A percentile compares a stretch with the other conserved stretches of the same genome.
These are phyloP conservation scores for Dunckerocampus dactyliophorus DNA, from an alignment of 2,113 vertebrate species.

Conservation along the genomic window DNA sequence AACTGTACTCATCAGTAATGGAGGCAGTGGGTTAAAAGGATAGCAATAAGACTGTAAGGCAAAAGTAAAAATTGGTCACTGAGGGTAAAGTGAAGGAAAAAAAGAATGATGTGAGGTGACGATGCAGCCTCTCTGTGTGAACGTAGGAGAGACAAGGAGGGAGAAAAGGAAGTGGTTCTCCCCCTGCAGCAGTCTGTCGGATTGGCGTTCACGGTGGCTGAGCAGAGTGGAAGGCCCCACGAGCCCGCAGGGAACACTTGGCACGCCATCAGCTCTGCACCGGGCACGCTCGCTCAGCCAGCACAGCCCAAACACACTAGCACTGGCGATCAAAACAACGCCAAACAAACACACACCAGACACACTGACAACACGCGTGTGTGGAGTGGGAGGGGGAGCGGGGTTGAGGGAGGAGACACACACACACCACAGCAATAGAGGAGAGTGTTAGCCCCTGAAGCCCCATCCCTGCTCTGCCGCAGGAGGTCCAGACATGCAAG, in stretches of 20 bases:
- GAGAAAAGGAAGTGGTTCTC: conserved; percentile 45
- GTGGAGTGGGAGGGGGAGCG: not conserved
- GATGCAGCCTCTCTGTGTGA: conserved; percentile 26
- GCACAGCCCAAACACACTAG: conserved; percentile 70
- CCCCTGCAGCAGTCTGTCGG: conserved; percentile 69
- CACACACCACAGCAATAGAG: conserved; percentile 20
- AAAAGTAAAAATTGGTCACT: conserved; percentile 6
- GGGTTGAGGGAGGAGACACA: not conserved
- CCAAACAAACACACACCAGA: conserved; percentile 69
- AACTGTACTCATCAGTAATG: not conserved
- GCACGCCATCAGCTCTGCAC: conserved; percentile 73
- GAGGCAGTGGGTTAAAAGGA: not conserved
- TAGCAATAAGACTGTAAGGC: not conserved
- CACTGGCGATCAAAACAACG: conserved; percentile 69
- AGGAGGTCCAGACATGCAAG: conserved; percentile 2
- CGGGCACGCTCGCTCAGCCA: conserved; percentile 55
- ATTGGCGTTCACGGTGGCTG: conserved; percentile 68
- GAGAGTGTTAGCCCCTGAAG: conserved; percentile 12
- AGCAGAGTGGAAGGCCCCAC: conserved; percentile 70
- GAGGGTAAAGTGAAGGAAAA: not conserved
- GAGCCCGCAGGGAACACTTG: conserved; percentile 71
- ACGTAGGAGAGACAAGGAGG: conserved; percentile 25
- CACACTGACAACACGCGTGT: conserved; percentile 53
- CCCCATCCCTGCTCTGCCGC: conserved; percentile 18
- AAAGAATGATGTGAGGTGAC: conserved; percentile 21